A percentile compares a stretch with the other conserved stretches of the same genome.
phyloP scores from a whole-genome alignment of 1,140 invertebrate species.

The Alviniconcha marisindica region DNA sequence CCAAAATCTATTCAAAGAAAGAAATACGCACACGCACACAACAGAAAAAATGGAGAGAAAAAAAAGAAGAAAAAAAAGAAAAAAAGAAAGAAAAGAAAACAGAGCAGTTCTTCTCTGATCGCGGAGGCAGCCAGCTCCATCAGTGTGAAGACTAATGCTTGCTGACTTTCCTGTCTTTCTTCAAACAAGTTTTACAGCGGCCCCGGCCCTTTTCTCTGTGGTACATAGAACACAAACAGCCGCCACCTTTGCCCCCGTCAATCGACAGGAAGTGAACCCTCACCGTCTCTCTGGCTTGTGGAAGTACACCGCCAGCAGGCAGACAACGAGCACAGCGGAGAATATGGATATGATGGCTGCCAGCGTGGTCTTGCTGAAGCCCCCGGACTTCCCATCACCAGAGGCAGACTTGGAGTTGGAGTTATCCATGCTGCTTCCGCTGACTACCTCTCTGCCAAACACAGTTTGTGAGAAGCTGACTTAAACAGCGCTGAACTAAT shows the following conservation, averaged over 20 bases:
- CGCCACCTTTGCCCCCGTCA: too few relatives aligned
- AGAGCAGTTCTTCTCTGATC: not conserved
- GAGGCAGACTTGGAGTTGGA: not conserved
- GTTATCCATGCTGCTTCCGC: not conserved
- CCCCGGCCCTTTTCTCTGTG: too few relatives aligned
- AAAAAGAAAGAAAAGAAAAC: not conserved
- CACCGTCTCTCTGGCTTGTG: conserved; percentile 68
- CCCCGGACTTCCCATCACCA: conserved; percentile 18
- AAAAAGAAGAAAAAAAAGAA: not conserved
- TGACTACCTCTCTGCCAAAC: not conserved
- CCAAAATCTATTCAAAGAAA: too few relatives aligned
- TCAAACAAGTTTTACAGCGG: too few relatives aligned
- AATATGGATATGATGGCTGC: conserved; percentile 59
- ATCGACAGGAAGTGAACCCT: not conserved
- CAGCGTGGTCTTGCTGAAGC: conserved; percentile 44
- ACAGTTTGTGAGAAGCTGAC: too few relatives aligned
- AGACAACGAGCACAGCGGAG: conserved; percentile 54
- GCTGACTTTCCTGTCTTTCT: too few relatives aligned
- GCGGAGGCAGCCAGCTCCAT: too few relatives aligned
- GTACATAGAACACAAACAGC: not conserved
- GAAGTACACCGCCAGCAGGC: conserved; percentile 63
- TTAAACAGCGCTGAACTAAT: not conserved
- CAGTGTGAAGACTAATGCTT: too few relatives aligned
- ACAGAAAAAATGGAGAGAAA: too few relatives aligned
- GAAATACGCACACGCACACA: too few relatives aligned